Evolutionary conservation across 2,113 vertebrate genomes (phyloP).

Genomic region (Heloderma charlesbogerti): DNA sequence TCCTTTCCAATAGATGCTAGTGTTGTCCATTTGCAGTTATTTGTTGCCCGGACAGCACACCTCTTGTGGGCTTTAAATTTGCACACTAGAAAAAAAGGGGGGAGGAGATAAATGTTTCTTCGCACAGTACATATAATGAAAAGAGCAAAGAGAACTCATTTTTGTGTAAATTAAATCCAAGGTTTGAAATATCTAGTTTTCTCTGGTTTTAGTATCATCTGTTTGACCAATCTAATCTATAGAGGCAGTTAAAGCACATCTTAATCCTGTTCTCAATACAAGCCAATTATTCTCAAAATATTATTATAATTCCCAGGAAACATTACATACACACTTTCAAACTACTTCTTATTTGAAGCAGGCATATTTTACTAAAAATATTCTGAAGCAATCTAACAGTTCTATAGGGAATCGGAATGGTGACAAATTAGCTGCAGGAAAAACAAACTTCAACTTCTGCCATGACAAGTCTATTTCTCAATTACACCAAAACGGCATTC

Average conservation of each 20-base stretch:
- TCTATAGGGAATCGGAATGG: neutral
- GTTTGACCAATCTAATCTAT: conserved; percentile 4
- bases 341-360: neutral
- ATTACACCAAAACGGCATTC: neutral
- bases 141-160: neutral
- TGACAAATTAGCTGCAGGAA: neutral
- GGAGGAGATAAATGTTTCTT: conserved; percentile 8
- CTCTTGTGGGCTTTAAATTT: conserved; percentile 98
- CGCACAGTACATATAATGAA: neutral
- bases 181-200: neutral
- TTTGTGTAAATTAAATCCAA: neutral
- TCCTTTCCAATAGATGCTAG: conserved; percentile 96
- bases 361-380: neutral
- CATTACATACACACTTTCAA: neutral
- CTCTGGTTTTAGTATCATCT: neutral
- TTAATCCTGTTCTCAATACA: neutral
- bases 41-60: conserved; percentile 94
- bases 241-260: neutral
- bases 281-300: neutral
- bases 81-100: conserved; percentile 83
- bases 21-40: conserved; percentile 98
- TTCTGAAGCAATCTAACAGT: no score
- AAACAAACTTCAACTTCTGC: neutral
- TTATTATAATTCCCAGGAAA: neutral
- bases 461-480: neutral